Evolutionary conservation across 2,888 invertebrate genomes (phyloP).

Genomic region (Bedellia somnulentella): DNA sequence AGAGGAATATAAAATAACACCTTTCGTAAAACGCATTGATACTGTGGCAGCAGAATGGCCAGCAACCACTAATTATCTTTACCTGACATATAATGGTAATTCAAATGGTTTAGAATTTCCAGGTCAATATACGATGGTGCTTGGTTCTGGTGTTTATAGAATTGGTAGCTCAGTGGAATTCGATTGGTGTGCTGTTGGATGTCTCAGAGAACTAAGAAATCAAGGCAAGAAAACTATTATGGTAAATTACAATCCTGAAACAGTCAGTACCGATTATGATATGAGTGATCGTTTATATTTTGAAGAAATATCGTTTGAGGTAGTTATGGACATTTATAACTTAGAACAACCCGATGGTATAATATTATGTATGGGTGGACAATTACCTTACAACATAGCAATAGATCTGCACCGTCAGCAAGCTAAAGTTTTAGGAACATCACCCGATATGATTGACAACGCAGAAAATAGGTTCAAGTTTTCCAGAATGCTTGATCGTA

Average conservation of each 20-base stretch:
- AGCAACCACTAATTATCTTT: conserved; percentile 97
- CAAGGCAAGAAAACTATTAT: conserved; percentile 91
- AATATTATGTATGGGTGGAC: conserved; percentile 97
- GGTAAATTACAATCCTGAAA: conserved; percentile 99
- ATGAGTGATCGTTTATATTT: conserved; percentile 99
- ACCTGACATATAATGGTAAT: conserved; percentile 91
- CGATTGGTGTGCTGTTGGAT: conserved; percentile 99
- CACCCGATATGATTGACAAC: conserved; percentile 94
- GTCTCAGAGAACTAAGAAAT: conserved; percentile 85
- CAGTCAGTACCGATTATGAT: conserved; percentile 99
- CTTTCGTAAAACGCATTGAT: conserved; percentile 96
- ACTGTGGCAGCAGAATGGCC: conserved; percentile 99
- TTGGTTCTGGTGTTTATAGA: conserved; percentile 94
- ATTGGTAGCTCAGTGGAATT: conserved; percentile 99
- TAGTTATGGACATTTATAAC: conserved; percentile 97
- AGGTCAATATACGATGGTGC: conserved; percentile 81
- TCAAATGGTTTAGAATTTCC: conserved; percentile 82
- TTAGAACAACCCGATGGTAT: conserved; percentile 92
- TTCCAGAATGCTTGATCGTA: conserved; percentile 93
- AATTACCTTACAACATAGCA: conserved; percentile 99
- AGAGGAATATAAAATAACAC: conserved; percentile 74
- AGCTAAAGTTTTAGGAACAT: conserved; percentile 90
- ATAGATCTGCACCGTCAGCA: conserved; percentile 93
- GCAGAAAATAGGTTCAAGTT: conserved; percentile 99
- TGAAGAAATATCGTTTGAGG: conserved; percentile 98